Evolutionary conservation across 2,888 invertebrate species (phyloP).

Genomic region (Temnothorax rugatulus): DNA sequence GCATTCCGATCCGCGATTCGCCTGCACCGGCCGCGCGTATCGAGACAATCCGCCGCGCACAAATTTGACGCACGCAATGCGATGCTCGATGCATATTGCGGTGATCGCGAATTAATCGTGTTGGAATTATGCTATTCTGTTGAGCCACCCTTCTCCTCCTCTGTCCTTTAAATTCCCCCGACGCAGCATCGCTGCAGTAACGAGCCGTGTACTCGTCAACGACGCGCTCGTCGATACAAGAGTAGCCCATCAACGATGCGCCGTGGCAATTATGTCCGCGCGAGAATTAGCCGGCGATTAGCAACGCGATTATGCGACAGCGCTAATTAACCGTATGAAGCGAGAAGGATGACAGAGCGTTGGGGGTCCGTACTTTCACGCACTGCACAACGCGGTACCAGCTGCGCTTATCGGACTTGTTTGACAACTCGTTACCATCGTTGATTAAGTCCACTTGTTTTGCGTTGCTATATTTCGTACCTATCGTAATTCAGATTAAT

Average conservation of each 20-base stretch:
- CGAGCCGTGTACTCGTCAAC: conserved; percentile 5
- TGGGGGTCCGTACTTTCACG: neutral
- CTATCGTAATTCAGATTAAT: neutral
- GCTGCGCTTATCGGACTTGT: conserved; percentile 33
- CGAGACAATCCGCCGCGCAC: conserved; percentile 53
- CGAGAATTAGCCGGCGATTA: conserved; percentile 42
- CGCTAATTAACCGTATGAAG: conserved; percentile 39
- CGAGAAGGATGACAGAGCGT: neutral
- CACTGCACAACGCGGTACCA: neutral
- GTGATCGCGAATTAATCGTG: conserved; percentile 71
- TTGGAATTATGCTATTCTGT: conserved; percentile 69
- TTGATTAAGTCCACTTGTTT: conserved; percentile 19
- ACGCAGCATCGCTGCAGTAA: neutral
- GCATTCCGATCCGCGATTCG: conserved; percentile 56
- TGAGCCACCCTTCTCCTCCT: conserved; percentile 13
- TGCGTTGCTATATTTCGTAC: neutral
- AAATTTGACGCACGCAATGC: conserved; percentile 69
- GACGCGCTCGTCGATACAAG: neutral
- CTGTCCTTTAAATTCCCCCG: no score
- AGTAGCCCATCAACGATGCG: conserved; percentile 28
- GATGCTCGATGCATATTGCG: conserved; percentile 64
- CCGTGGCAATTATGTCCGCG: conserved; percentile 36
- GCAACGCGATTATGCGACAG: conserved; percentile 37
- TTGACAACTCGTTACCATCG: conserved; percentile 25
- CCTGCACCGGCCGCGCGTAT: conserved; percentile 45